Percentiles rank a stretch among this genome's conserved stretches.
phyloP scores from a whole-genome alignment of 2,888 invertebrate species.

The Acanthoscelides obtectus region DNA sequence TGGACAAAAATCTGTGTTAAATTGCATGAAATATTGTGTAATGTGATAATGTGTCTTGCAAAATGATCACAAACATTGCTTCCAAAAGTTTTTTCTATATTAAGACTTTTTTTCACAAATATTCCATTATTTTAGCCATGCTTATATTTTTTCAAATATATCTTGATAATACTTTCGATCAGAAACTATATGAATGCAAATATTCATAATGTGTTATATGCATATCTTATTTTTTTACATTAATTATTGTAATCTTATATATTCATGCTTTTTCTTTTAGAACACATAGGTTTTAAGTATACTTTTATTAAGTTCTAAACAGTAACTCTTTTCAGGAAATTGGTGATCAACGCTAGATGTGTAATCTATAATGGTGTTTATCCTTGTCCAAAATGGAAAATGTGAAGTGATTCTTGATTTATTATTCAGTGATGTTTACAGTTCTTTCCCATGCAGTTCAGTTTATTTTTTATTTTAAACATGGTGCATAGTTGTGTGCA shows the following conservation, averaged over 20 bases:
- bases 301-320: slow-evolving; percentile 14
- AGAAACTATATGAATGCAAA: not conserved
- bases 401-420: slow-evolving; percentile 19
- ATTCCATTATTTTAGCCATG: not conserved
- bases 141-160: not conserved
- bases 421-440: slow-evolving; percentile 32
- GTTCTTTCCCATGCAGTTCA: slow-evolving; percentile 35
- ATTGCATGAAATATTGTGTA: no score
- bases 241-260: not conserved
- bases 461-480: slow-evolving; percentile 7
- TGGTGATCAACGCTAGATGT: slow-evolving; percentile 35
- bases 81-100: no score
- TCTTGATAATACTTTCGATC: not conserved
- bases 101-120: not conserved
- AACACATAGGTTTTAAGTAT: slow-evolving; percentile 5
- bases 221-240: slow-evolving; percentile 8
- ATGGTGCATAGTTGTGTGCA: slow-evolving; percentile 5
- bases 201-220: not conserved
- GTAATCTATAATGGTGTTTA: slow-evolving; percentile 13
- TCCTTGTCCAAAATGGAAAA: slow-evolving; percentile 11
- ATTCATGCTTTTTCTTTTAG: slow-evolving; percentile 9
- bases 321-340: slow-evolving; percentile 39
- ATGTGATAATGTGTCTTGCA: no score
- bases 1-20: no score
- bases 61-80: no score